Evolutionary conservation across 2,797 vertebrate species (phyloP).

Genomic region (Scomberomorus guttatus): DNA sequence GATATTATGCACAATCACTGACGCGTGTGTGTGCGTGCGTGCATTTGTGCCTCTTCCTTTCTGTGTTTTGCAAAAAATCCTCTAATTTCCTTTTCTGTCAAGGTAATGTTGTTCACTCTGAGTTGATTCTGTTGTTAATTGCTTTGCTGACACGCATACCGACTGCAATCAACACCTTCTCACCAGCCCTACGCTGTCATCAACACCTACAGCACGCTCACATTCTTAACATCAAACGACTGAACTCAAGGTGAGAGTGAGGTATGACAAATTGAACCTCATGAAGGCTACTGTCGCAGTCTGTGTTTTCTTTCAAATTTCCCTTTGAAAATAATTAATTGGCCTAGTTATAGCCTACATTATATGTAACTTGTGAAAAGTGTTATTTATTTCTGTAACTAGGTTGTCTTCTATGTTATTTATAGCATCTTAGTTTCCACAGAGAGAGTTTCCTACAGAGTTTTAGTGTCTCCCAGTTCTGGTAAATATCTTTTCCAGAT

Average conservation of each 20-base stretch:
- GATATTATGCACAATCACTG: background rate
- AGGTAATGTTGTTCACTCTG: constrained; percentile 29
- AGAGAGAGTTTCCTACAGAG: constrained; percentile 29
- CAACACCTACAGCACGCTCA: constrained; percentile 3
- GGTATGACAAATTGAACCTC: background rate
- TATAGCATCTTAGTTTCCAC: constrained; percentile 33
- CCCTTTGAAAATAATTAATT: constrained; percentile 23
- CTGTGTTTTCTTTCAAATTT: background rate
- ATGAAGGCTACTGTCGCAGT: background rate
- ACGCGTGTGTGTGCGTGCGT: background rate
- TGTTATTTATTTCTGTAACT: constrained; percentile 52
- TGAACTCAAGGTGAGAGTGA: constrained; percentile 5
- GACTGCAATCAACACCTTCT: constrained; percentile 38
- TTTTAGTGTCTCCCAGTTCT: constrained; percentile 19
- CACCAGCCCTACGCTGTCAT: background rate
- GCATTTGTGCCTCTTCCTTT: background rate
- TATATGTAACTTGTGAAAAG: constrained; percentile 33
- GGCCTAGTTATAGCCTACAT: constrained; percentile 38
- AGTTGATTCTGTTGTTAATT: constrained; percentile 38
- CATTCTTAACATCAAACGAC: background rate
- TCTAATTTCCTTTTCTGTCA: background rate
- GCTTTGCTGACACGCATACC: background rate
- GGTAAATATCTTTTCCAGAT: constrained; percentile 19
- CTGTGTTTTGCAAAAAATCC: background rate
- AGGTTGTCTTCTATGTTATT: constrained; percentile 56